These are phyloP conservation scores for Phthorimaea operculella DNA, from an alignment of 1,140 invertebrate genomes.

Conservation along the genomic window DNA sequence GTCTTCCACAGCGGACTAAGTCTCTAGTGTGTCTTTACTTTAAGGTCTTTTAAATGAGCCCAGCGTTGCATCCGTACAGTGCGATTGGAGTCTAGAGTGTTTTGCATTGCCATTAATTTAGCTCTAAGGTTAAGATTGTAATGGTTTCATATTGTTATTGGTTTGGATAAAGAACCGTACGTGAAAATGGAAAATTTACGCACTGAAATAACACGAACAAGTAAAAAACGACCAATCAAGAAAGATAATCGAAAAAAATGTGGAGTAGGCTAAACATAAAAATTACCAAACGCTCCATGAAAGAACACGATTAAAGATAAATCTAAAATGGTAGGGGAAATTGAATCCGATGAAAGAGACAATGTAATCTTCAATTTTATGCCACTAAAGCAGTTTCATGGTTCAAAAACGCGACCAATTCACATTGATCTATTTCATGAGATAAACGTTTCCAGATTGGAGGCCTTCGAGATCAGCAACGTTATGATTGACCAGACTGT, in stretches of 20 bases:
- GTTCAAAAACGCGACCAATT: conserved; percentile 34
- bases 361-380: conserved; percentile 35
- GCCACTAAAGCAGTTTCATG: conserved; percentile 41
- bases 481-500: not conserved
- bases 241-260: too few species aligned
- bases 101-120: too few species aligned
- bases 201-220: too few species aligned
- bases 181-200: too few species aligned
- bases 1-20: too few species aligned
- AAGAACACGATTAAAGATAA: not conserved
- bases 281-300: not conserved
- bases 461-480: not conserved
- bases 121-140: too few species aligned
- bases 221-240: too few species aligned
- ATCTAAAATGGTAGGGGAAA: not conserved
- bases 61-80: not conserved
- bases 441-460: conserved; percentile 15
- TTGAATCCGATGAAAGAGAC: not conserved
- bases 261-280: too few species aligned
- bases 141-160: too few species aligned
- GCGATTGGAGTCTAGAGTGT: not conserved
- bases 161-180: too few species aligned
- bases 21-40: too few species aligned
- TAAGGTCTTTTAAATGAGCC: conserved; percentile 36
- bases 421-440: conserved; percentile 15